phyloP scores from a whole-genome alignment of 2,888 invertebrate species.

The Rotaria macrura region DNA sequence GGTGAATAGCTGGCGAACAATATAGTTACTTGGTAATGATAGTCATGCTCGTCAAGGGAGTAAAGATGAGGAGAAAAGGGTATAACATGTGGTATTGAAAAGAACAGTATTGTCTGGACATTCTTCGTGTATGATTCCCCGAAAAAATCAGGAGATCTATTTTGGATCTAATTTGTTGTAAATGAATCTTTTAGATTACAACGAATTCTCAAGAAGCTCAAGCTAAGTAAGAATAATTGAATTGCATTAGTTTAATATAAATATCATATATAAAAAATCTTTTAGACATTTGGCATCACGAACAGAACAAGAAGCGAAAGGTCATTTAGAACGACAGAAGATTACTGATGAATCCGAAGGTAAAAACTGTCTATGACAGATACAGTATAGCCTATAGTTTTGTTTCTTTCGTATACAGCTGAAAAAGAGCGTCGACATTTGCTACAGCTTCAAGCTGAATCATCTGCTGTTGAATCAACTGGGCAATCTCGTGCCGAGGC shows the following conservation, averaged over 20 bases:
- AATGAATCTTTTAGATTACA: slow-evolving; percentile 43
- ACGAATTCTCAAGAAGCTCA: slow-evolving; percentile 54
- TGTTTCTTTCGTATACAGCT: slow-evolving; percentile 44
- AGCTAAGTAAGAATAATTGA: slow-evolving; percentile 43
- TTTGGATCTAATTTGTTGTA: too few relatives aligned
- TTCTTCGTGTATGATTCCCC: too few relatives aligned
- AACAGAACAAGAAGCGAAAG: slow-evolving; percentile 53
- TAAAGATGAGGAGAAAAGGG: too few relatives aligned
- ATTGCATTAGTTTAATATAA: too few relatives aligned
- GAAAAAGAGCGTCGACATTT: slow-evolving; percentile 41
- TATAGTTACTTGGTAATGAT: too few relatives aligned
- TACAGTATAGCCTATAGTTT: background rate
- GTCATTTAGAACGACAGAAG: slow-evolving; percentile 52
- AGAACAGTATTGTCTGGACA: too few relatives aligned
- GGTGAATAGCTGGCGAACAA: too few relatives aligned
- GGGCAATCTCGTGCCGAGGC: slow-evolving; percentile 54
- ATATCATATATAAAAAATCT: too few relatives aligned
- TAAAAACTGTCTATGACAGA: slow-evolving; percentile 40
- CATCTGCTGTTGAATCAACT: slow-evolving; percentile 53
- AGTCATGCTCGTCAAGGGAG: too few relatives aligned
- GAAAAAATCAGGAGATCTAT: too few relatives aligned
- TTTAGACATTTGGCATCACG: slow-evolving; percentile 52
- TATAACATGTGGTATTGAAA: too few relatives aligned
- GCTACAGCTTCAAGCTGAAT: slow-evolving; percentile 41
- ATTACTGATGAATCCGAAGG: slow-evolving; percentile 53